phyloP scores from a whole-genome alignment of 2,113 vertebrate species.

The Verasper variegatus region DNA sequence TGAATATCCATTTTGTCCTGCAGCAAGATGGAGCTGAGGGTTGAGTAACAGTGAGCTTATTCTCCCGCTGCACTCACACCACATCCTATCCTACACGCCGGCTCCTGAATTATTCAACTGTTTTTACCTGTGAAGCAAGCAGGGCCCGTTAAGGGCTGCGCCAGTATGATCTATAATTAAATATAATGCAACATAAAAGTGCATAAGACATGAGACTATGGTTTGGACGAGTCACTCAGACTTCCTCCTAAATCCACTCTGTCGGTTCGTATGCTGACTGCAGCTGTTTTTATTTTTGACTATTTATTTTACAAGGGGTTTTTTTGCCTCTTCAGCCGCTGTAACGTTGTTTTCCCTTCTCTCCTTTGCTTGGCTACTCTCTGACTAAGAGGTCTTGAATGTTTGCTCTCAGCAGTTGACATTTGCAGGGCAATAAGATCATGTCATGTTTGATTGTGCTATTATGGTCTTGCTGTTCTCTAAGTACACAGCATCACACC shows the following conservation, averaged over 20 bases:
- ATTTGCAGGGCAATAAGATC: constrained; percentile 58
- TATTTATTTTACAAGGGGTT: constrained; percentile 38
- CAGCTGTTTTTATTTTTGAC: constrained; percentile 58
- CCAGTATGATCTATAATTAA: constrained; percentile 85
- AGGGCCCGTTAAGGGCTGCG: constrained; percentile 77
- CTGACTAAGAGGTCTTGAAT: constrained; percentile 29
- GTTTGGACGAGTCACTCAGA: constrained; percentile 74
- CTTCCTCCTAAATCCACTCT: constrained; percentile 63
- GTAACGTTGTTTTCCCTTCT: neutral
- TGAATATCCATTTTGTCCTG: constrained; percentile 68
- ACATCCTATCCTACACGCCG: constrained; percentile 69
- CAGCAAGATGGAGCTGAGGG: constrained; percentile 54
- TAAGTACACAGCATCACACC: constrained; percentile 54
- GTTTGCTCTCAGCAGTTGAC: constrained; percentile 57
- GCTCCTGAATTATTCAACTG: constrained; percentile 82
- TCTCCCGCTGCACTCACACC: constrained; percentile 68
- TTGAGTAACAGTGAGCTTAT: constrained; percentile 65
- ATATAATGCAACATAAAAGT: constrained; percentile 84
- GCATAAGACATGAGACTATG: constrained; percentile 82
- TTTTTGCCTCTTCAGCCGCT: constrained; percentile 31
- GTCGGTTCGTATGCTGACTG: constrained; percentile 59
- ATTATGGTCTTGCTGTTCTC: constrained; percentile 52
- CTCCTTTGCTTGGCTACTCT: constrained; percentile 17
- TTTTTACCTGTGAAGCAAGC: constrained; percentile 85
- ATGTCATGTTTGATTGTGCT: constrained; percentile 64